Evolutionary conservation across 2,888 invertebrate species (phyloP).

Genomic region (Diaprepes abbreviatus): DNA sequence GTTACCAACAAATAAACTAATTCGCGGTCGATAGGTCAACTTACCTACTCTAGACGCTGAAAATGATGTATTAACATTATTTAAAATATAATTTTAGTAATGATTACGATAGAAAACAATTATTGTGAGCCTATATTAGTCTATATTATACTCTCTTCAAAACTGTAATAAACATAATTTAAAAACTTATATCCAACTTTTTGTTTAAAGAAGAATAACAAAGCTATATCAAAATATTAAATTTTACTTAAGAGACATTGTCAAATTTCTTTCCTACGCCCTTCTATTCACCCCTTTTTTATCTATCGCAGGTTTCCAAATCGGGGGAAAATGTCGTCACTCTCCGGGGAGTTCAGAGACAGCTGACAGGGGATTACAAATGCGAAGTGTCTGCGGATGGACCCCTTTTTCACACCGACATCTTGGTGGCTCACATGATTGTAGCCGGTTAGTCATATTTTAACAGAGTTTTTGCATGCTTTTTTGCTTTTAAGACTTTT

Average conservation of each 20-base stretch:
- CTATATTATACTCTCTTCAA: too few relatives aligned
- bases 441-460: constrained; percentile 62
- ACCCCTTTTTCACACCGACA: constrained; percentile 67
- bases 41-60: too few relatives aligned
- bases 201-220: too few relatives aligned
- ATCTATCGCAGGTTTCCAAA: constrained; percentile 64
- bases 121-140: too few relatives aligned
- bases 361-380: constrained; percentile 66
- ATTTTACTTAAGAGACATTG: constrained; percentile 2
- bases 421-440: constrained; percentile 64
- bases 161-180: too few relatives aligned
- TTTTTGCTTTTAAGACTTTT: constrained; percentile 27
- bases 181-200: too few relatives aligned
- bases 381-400: constrained; percentile 68
- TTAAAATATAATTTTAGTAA: too few relatives aligned
- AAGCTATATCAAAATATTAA: not conserved
- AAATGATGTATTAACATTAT: too few relatives aligned
- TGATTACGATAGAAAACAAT: too few relatives aligned
- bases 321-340: constrained; percentile 66
- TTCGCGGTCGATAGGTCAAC: too few relatives aligned
- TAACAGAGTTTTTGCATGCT: constrained; percentile 40
- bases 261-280: constrained; percentile 10
- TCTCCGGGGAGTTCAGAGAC: constrained; percentile 62
- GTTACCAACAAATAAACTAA: too few relatives aligned
- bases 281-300: constrained; percentile 14